phyloP scores from a whole-genome alignment of 2,888 invertebrate genomes.

The Frankliniella intonsa region DNA sequence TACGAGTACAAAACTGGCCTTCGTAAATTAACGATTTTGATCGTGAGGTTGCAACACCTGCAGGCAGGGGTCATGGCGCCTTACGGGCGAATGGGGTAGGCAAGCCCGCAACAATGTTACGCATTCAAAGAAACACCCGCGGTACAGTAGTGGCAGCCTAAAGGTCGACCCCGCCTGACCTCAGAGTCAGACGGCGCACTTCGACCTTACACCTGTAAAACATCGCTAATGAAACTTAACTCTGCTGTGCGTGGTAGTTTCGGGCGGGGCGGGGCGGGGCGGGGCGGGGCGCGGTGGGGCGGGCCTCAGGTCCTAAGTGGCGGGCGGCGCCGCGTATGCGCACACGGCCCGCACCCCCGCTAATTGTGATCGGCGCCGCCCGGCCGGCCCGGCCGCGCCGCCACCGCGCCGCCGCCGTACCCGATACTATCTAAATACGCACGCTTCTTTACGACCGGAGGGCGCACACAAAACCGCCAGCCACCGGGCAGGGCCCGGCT shows the following conservation, averaged over 20 bases:
- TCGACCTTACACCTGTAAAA: constrained; percentile 18
- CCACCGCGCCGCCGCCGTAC: no score
- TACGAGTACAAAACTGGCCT: no score
- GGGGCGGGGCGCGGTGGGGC: background rate
- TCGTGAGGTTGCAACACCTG: no score
- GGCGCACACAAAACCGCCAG: background rate
- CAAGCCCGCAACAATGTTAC: no score
- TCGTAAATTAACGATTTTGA: no score
- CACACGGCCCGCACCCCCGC: background rate
- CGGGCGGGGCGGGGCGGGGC: no score
- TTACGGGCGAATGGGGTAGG: no score
- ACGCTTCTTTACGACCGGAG: background rate
- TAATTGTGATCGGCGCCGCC: background rate
- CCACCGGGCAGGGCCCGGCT: background rate
- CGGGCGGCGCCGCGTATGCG: background rate
- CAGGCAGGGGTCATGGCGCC: no score
- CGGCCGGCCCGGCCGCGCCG: background rate
- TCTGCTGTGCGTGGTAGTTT: background rate
- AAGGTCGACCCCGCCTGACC: background rate
- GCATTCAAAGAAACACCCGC: no score
- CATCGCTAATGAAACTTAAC: constrained; percentile 24
- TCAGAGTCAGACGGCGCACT: background rate
- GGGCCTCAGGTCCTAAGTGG: background rate
- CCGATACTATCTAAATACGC: background rate
- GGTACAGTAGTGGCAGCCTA: no score